phyloP scores from a whole-genome alignment of 2,888 invertebrate genomes.

The Stenolophus ochropezus region DNA sequence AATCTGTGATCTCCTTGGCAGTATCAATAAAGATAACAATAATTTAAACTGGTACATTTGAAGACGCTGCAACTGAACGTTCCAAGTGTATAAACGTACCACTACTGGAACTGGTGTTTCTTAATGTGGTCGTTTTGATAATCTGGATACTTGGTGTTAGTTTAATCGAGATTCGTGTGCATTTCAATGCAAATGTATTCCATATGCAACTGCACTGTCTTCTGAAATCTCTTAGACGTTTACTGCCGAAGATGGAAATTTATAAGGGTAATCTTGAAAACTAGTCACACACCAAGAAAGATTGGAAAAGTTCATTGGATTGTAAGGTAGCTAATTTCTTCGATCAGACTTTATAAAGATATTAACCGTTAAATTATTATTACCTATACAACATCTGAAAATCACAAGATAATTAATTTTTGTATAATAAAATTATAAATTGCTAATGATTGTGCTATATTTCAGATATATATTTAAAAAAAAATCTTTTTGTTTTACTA shows the following conservation, averaged over 20 bases:
- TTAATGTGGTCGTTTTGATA: constrained; percentile 52
- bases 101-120: constrained; percentile 1
- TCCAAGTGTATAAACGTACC: neutral
- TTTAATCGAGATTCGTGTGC: constrained; percentile 38
- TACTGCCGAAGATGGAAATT: neutral
- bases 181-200: constrained; percentile 47
- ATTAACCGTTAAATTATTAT: too few relatives aligned
- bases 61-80: neutral
- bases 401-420: too few relatives aligned
- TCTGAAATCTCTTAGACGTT: constrained; percentile 11
- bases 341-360: too few relatives aligned
- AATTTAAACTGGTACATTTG: neutral
- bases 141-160: constrained; percentile 41
- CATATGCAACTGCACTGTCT: constrained; percentile 31
- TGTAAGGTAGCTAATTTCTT: too few relatives aligned
- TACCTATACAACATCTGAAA: too few relatives aligned
- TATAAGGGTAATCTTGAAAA: neutral
- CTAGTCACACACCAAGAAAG: neutral
- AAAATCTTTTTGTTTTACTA: too few relatives aligned
- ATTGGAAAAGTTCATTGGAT: too few relatives aligned
- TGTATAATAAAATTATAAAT: too few relatives aligned
- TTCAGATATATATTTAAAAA: too few relatives aligned
- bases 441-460: too few relatives aligned
- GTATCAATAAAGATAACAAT: neutral
- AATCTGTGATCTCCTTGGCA: neutral